These are phyloP conservation scores for Octopus bimaculoides DNA, from an alignment of 1,140 invertebrate genomes.

Conservation along the genomic window DNA sequence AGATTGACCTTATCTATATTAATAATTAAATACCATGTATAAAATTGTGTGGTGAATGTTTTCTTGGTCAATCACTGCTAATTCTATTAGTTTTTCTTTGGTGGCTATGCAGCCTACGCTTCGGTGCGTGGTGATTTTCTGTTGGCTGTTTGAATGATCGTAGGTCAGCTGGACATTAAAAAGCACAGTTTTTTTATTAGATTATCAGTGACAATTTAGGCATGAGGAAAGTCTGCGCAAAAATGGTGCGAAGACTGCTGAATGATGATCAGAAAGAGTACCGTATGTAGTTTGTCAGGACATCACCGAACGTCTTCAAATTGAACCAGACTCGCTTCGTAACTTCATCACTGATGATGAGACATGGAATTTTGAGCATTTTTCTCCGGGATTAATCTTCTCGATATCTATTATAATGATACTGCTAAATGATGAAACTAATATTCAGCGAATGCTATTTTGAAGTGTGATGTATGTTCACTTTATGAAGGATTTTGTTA, in stretches of 20 bases:
- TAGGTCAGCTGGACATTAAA: background rate
- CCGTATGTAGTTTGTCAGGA: background rate
- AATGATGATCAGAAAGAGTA: background rate
- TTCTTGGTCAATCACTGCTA: too few relatives aligned
- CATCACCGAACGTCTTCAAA: slow-evolving; percentile 1
- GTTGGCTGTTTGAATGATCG: background rate
- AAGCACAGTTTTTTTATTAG: background rate
- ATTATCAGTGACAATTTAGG: slow-evolving; percentile 7
- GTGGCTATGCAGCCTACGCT: too few relatives aligned
- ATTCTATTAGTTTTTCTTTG: too few relatives aligned
- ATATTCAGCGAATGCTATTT: too few relatives aligned
- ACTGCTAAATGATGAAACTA: too few relatives aligned
- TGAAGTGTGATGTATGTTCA: too few relatives aligned
- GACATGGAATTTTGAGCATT: background rate
- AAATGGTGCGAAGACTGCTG: background rate
- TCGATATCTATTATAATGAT: too few relatives aligned
- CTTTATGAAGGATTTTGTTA: too few relatives aligned
- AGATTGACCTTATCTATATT: too few relatives aligned
- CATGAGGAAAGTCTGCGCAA: background rate
- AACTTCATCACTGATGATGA: slow-evolving; percentile 3
- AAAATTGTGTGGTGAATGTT: too few relatives aligned
- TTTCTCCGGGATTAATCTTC: too few relatives aligned
- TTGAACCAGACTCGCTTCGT: background rate
- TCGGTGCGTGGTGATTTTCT: background rate
- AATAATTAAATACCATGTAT: too few relatives aligned